Percentiles rank a stretch among this genome's conserved stretches.
Conservation (phyloP, 2,888 invertebrate species). For the Scaptomyza cyrtandrae region DNA sequence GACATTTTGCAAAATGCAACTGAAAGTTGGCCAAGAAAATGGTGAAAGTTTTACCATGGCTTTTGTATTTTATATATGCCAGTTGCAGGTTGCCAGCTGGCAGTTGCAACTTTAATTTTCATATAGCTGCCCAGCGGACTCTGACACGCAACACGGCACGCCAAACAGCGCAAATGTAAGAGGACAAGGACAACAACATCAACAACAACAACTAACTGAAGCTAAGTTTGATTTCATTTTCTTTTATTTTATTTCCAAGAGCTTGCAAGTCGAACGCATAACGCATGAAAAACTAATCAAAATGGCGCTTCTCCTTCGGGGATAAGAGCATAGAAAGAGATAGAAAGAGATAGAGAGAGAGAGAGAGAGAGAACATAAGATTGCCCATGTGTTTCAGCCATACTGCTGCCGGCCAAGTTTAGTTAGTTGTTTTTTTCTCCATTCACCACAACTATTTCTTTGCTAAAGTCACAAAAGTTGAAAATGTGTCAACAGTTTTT, state of each 20-base stretch:
- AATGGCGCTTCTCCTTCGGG: constrained; percentile 44
- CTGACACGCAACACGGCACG: constrained; percentile 11
- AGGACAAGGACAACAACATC: constrained; percentile 28
- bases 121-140: constrained; percentile 18
- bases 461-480: constrained; percentile 44
- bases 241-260: constrained; percentile 22
- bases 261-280: constrained; percentile 31
- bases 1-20: constrained; percentile 74
- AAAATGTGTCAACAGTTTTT: constrained; percentile 45
- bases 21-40: constrained; percentile 77
- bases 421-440: constrained; percentile 50
- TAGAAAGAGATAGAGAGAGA: not conserved
- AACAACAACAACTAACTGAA: constrained; percentile 8
- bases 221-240: constrained; percentile 58
- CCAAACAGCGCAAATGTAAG: constrained; percentile 7
- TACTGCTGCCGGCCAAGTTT: constrained; percentile 54
- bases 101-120: constrained; percentile 63
- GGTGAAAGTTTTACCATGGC: constrained; percentile 70
- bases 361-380: not conserved
- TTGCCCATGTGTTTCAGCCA: constrained; percentile 23
- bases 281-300: constrained; percentile 72
- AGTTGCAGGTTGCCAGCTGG: constrained; percentile 32
- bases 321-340: not conserved
- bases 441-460: constrained; percentile 3
- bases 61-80: constrained; percentile 66